Evolutionary conservation across 2,113 vertebrate species (phyloP).

Genomic region (Calidris pugnax): DNA sequence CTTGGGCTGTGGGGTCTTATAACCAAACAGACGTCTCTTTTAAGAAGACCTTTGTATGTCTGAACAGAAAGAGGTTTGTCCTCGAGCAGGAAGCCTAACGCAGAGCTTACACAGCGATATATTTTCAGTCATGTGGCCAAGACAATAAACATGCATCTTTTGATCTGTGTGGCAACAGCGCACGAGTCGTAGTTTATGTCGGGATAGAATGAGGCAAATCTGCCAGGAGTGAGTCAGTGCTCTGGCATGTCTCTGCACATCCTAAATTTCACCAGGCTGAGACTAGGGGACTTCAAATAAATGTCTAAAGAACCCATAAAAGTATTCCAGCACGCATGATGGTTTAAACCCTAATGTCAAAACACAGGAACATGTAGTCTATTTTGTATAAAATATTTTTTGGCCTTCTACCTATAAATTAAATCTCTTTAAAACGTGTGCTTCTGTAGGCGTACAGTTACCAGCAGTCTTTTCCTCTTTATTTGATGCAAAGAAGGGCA

Average conservation of each 20-base stretch:
- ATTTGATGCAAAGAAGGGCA: background rate
- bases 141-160: slow-evolving; percentile 77
- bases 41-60: slow-evolving; percentile 55
- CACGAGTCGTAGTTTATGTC: slow-evolving; percentile 35
- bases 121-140: slow-evolving; percentile 69
- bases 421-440: slow-evolving; percentile 44
- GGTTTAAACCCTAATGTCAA: slow-evolving; percentile 72
- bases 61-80: slow-evolving; percentile 77
- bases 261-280: slow-evolving; percentile 74
- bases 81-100: slow-evolving; percentile 61
- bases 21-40: slow-evolving; percentile 59
- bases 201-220: slow-evolving; percentile 65
- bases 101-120: slow-evolving; percentile 43
- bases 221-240: slow-evolving; percentile 67
- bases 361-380: slow-evolving; percentile 68
- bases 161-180: slow-evolving; percentile 67
- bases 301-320: slow-evolving; percentile 72
- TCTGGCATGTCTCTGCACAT: slow-evolving; percentile 60
- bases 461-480: slow-evolving; percentile 19
- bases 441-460: slow-evolving; percentile 48
- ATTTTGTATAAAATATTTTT: slow-evolving; percentile 61
- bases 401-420: slow-evolving; percentile 62
- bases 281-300: slow-evolving; percentile 70
- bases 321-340: slow-evolving; percentile 60
- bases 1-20: background rate